Conservation (phyloP, 2,888 invertebrate species). For the Stomorhina lunata region DNA sequence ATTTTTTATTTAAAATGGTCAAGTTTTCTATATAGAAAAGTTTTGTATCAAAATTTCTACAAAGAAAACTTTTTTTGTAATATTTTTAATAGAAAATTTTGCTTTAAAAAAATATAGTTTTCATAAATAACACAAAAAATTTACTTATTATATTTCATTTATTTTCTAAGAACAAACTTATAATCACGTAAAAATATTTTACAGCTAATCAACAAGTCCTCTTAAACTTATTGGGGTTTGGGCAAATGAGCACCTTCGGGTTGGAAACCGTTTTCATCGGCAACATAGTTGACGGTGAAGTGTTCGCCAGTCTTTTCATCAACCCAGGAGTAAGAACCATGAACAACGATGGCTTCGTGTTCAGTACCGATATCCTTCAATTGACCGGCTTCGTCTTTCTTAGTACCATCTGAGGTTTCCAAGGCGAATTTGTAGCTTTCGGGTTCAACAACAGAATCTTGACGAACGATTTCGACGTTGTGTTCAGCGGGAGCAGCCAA, state of each 20-base stretch:
- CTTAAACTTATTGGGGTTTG: no score
- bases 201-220: no score
- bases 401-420: slow-evolving; percentile 71
- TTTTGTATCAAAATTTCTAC: no score
- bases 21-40: no score
- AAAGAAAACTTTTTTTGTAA: no score
- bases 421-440: slow-evolving; percentile 82
- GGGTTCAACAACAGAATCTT: slow-evolving; percentile 81
- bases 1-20: no score
- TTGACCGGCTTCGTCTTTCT: slow-evolving; percentile 66
- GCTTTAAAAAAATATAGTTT: no score
- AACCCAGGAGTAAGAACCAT: slow-evolving; percentile 69
- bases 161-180: no score
- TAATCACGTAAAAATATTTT: no score
- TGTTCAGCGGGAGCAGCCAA: slow-evolving; percentile 68
- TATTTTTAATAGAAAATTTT: no score
- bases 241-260: slow-evolving; percentile 65
- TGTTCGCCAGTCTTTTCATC: slow-evolving; percentile 68
- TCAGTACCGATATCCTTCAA: slow-evolving; percentile 72
- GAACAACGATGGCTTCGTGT: slow-evolving; percentile 68
- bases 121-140: no score
- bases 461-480: slow-evolving; percentile 81
- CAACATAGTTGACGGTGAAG: slow-evolving; percentile 68
- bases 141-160: no score
- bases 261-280: slow-evolving; percentile 68